Evolutionary conservation across 1,140 invertebrate species (phyloP).

Genomic region (Trichonephila clavata): DNA sequence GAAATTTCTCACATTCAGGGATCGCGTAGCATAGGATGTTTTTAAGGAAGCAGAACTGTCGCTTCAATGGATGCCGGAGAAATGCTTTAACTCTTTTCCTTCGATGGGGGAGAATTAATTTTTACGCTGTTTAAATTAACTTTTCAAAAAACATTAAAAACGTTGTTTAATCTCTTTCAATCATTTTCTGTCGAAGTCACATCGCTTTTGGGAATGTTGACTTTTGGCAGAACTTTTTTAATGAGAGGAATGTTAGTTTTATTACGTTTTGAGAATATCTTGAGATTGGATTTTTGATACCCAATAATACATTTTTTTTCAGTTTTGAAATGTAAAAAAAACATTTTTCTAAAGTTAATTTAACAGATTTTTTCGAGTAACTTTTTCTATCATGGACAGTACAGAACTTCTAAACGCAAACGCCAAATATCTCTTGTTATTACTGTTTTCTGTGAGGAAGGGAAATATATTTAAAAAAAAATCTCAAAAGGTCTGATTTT

Average conservation of each 20-base stretch:
- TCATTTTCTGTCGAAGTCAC: conserved; percentile 11
- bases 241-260: background rate
- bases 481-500: too few relatives aligned
- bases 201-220: background rate
- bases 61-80: background rate
- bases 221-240: background rate
- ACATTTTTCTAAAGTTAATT: too few relatives aligned
- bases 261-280: background rate
- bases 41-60: conserved; percentile 37
- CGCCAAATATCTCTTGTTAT: too few relatives aligned
- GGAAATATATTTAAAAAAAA: too few relatives aligned
- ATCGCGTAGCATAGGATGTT: conserved; percentile 31
- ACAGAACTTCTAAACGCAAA: too few relatives aligned
- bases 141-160: conserved; percentile 41
- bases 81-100: conserved; percentile 35
- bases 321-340: background rate
- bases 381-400: too few relatives aligned
- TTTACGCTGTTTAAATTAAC: conserved; percentile 36
- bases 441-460: too few relatives aligned
- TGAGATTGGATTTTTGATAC: background rate
- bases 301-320: background rate
- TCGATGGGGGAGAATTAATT: conserved; percentile 35
- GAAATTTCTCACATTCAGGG: conserved; percentile 65
- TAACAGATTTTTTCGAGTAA: too few relatives aligned
- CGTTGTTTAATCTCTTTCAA: conserved; percentile 31